These are phyloP conservation scores for Solenopsis invicta DNA, from an alignment of 1,140 invertebrate genomes.

Conservation along the genomic window DNA sequence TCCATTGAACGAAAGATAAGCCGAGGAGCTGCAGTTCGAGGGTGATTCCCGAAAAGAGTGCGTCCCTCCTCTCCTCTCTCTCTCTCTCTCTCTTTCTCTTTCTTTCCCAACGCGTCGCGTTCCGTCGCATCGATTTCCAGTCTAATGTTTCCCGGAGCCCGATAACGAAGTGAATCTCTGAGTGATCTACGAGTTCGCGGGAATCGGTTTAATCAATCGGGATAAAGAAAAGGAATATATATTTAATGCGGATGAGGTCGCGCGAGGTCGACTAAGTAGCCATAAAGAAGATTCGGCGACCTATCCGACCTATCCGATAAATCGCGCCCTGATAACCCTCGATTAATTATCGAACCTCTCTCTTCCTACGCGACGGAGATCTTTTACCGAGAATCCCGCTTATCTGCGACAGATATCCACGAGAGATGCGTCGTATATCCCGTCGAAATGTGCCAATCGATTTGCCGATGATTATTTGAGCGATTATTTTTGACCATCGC, in stretches of 20 bases:
- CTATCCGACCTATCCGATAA: conserved; percentile 57
- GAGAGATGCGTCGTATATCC: conserved; percentile 2
- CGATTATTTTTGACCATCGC: background rate
- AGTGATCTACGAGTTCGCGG: conserved; percentile 59
- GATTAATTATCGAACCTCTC: conserved; percentile 66
- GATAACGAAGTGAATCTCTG: conserved; percentile 58
- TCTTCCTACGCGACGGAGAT: conserved; percentile 34
- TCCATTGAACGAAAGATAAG: conserved; percentile 24
- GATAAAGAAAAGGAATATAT: conserved; percentile 20
- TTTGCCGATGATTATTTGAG: background rate
- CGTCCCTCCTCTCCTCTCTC: background rate
- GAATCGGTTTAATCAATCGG: conserved; percentile 50
- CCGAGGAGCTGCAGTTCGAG: background rate
- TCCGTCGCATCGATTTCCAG: conserved; percentile 16
- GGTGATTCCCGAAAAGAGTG: background rate
- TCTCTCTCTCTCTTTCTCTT: too few species aligned
- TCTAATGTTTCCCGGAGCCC: conserved; percentile 40
- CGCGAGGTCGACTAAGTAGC: conserved; percentile 25
- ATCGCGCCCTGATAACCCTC: conserved; percentile 66
- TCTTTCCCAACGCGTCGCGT: background rate
- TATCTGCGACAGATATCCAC: conserved; percentile 39
- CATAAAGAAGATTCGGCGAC: conserved; percentile 61
- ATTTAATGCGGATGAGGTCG: conserved; percentile 15
- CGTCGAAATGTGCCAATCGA: conserved; percentile 25
- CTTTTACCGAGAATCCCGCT: conserved; percentile 32